Conservation (phyloP, 1,140 invertebrate species). For the Apis dorsata region DNA sequence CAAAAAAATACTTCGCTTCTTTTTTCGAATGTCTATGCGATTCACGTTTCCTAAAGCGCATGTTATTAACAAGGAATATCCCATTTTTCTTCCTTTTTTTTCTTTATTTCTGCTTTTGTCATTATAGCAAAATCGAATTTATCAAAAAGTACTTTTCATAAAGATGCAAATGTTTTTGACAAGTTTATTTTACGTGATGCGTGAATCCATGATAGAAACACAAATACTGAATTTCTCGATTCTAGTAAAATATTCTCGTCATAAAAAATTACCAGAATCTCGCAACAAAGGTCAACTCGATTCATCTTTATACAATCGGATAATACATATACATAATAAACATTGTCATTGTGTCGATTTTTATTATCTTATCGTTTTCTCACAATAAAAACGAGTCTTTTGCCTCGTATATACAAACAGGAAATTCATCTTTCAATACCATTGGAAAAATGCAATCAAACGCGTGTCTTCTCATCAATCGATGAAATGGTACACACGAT, state of each 20-base stretch:
- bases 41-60: neutral
- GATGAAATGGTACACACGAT: neutral
- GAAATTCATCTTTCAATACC: neutral
- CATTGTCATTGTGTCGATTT: conserved; percentile 2
- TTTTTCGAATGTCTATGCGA: neutral
- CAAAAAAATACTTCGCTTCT: conserved; percentile 28
- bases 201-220: conserved; percentile 26
- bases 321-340: neutral
- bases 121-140: conserved; percentile 29
- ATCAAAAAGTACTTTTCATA: neutral
- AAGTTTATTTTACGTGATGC: conserved; percentile 4
- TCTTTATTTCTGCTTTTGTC: neutral
- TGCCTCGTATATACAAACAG: neutral
- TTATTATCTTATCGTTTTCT: conserved; percentile 22
- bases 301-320: neutral
- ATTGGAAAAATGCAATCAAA: conserved; percentile 23
- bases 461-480: neutral
- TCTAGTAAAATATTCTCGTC: neutral
- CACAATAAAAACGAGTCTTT: conserved; percentile 19
- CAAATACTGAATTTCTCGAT: conserved; percentile 28
- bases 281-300: conserved; percentile 14
- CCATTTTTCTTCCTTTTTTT: neutral
- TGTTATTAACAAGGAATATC: conserved; percentile 10
- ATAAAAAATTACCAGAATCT: conserved; percentile 14
- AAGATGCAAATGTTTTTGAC: conserved; percentile 1